Base-by-base conservation (phyloP, 2,797 vertebrate species). In the Sarcoramphus papa region DNA sequence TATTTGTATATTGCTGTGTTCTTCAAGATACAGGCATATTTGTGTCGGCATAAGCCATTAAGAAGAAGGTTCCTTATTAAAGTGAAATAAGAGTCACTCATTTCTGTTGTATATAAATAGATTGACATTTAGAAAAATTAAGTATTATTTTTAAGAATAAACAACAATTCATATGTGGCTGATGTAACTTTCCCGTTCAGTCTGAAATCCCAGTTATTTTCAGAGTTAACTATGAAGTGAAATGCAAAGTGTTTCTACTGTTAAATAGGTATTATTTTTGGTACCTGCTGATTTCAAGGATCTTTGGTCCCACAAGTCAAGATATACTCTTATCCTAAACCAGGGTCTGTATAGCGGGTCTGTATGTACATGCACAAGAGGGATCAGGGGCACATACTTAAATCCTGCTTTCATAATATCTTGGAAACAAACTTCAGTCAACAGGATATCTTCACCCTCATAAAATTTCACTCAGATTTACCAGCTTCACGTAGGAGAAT, bases 51-150 rank as follows among this genome's bases (percentile, higher is more conserved):
- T 86, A 94, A 94, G 77, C 72, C 57, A 63, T 92, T 90, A 83
- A 70, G 90, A 85, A 83, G n/a, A 53, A 10, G 15, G 23, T 73
- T 93, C 64, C 57, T 91, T 82, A 87, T 92, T 93, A 91, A 88
- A 81, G 90, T 77, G 72, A 76, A 92, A 43, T 31, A 85, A 90
- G 77, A 96, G 43, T 79, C 64, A 57, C 59, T 81, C 30, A 45
- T 82, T 94, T 97, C 83, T 85, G 59, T 69, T 67, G 43, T 81
- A 31, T 76, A 68, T 33, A 35, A 70, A 80, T 73, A 74, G 88
- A 92, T 76, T 92, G 93, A 88, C 86, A 95, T 92, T 97, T 95
- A 92, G 76, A 67, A 82, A 95, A 88, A 70, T 50, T 83, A 88
- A 67, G 18, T 57, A 54, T 94, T 78, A 33, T 43, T 69, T 85